Percentiles rank a stretch among this genome's conserved stretches.
These are phyloP conservation scores for Sander vitreus DNA, from an alignment of 2,113 vertebrate genomes.

Conservation along the genomic window DNA sequence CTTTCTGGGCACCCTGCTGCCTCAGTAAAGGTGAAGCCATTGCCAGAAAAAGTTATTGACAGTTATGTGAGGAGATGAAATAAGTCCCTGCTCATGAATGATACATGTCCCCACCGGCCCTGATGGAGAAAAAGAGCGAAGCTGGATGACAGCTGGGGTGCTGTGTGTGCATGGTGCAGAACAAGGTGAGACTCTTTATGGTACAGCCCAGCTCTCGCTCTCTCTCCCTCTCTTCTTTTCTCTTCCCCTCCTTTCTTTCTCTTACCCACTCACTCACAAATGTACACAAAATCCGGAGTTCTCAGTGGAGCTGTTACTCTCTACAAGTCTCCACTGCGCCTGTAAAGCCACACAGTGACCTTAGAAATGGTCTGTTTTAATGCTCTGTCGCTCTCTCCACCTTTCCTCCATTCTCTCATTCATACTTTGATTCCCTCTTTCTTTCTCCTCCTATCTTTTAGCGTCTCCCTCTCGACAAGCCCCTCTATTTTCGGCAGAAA, in stretches of 20 bases:
- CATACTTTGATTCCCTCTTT: slow-evolving; percentile 35
- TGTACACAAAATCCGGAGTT: slow-evolving; percentile 47
- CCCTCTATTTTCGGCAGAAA: slow-evolving; percentile 80
- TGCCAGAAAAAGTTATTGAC: slow-evolving; percentile 67
- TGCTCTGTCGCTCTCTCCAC: slow-evolving; percentile 20
- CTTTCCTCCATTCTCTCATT: slow-evolving; percentile 23
- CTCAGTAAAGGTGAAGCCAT: slow-evolving; percentile 33
- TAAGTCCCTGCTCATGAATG: slow-evolving; percentile 78
- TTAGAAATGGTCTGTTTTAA: slow-evolving; percentile 57
- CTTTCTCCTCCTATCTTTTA: slow-evolving; percentile 21
- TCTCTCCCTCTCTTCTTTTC: neutral
- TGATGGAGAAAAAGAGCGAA: slow-evolving; percentile 66
- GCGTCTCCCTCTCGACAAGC: slow-evolving; percentile 49
- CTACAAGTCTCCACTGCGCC: slow-evolving; percentile 35
- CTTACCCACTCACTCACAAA: slow-evolving; percentile 32
- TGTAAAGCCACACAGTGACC: slow-evolving; percentile 59
- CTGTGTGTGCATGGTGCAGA: slow-evolving; percentile 83
- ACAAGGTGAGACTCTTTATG: slow-evolving; percentile 77
- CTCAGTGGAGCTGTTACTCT: slow-evolving; percentile 60
- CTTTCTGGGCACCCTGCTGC: slow-evolving; percentile 17
- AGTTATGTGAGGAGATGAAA: slow-evolving; percentile 71
- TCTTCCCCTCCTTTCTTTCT: slow-evolving; percentile 4
- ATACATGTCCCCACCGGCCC: slow-evolving; percentile 70
- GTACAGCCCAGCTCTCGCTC: slow-evolving; percentile 30
- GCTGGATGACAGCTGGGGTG: slow-evolving; percentile 73